Conservation (phyloP, 1,140 invertebrate genomes). For the Paramacrobiotus metropolitanus region DNA sequence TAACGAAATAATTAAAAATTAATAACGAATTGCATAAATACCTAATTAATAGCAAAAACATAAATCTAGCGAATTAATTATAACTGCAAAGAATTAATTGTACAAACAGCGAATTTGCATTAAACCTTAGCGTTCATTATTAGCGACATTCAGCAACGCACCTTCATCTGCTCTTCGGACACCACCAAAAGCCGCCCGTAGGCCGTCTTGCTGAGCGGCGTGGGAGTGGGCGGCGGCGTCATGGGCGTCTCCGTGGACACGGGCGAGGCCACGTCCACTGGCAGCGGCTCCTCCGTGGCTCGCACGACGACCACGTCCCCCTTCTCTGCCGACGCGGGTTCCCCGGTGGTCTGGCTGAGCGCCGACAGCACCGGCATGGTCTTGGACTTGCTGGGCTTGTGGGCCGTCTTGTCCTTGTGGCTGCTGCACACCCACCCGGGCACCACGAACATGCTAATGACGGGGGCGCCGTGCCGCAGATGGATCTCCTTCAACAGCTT, state of each 20-base stretch:
- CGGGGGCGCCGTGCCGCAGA: constrained; percentile 76
- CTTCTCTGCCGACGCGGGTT: background rate
- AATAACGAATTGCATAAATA: background rate
- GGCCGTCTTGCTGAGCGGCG: background rate
- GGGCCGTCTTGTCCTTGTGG: background rate
- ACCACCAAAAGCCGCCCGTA: constrained; percentile 57
- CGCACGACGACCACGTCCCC: background rate
- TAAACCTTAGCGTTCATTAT: too few relatives aligned
- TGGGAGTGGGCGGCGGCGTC: too few relatives aligned
- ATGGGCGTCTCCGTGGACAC: too few relatives aligned
- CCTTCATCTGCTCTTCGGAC: constrained; percentile 89
- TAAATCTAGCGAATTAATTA: background rate
- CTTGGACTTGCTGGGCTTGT: background rate
- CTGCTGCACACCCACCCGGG: constrained; percentile 30
- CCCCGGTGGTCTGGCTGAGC: background rate
- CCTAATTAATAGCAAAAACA: background rate
- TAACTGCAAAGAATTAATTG: too few relatives aligned
- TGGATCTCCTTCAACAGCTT: constrained; percentile 98
- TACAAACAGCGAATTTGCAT: too few relatives aligned
- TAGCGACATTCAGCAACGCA: too few relatives aligned
- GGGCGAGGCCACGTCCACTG: too few relatives aligned
- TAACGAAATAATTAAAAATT: background rate
- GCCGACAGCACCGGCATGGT: background rate
- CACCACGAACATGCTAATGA: constrained; percentile 71
- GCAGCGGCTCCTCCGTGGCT: background rate